Conservation (phyloP, 2,113 vertebrate species). For the Sciurus niger region DNA sequence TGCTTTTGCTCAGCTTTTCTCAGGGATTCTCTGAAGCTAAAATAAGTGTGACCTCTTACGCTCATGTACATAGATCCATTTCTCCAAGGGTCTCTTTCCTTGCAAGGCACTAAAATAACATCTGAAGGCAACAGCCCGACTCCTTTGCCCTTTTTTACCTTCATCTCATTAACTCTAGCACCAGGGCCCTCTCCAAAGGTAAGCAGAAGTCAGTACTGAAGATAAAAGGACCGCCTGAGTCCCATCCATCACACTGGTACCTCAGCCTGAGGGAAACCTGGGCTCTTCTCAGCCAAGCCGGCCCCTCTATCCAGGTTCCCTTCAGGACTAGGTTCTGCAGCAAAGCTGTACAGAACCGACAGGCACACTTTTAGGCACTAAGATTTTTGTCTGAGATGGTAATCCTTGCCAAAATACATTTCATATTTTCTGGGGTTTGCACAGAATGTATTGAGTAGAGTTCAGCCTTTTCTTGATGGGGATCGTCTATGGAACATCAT, state of each 20-base stretch:
- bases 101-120: slow-evolving; percentile 37
- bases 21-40: slow-evolving; percentile 63
- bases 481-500: neutral
- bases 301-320: neutral
- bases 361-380: neutral
- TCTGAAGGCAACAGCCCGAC: neutral
- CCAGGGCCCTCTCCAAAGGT: neutral
- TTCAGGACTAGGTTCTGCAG: neutral
- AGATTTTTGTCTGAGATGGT: neutral
- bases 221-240: slow-evolving; percentile 1
- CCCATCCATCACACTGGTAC: neutral
- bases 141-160: slow-evolving; percentile 5
- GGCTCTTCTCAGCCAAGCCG: neutral
- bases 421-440: neutral
- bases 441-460: neutral
- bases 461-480: slow-evolving; percentile 14
- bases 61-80: neutral
- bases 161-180: neutral
- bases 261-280: neutral
- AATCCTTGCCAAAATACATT: slow-evolving; percentile 50
- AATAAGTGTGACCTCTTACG: slow-evolving; percentile 16
- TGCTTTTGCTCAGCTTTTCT: slow-evolving; percentile 22
- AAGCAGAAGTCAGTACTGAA: neutral
- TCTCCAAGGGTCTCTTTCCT: slow-evolving; percentile 43
- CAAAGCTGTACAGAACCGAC: neutral